Conservation (phyloP, 1,140 invertebrate species). For the Mizuhopecten yessoensis region DNA sequence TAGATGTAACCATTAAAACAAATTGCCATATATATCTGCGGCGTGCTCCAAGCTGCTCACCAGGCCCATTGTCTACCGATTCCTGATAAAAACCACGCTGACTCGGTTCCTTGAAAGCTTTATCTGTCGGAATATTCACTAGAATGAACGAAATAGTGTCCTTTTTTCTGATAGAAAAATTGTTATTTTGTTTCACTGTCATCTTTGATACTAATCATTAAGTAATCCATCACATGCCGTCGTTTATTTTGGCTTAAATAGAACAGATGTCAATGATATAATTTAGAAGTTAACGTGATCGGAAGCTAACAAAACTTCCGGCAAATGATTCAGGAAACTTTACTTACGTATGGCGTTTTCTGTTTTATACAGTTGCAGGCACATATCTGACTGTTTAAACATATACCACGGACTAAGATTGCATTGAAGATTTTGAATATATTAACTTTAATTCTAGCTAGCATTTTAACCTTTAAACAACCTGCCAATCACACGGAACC, state of each 20-base stretch:
- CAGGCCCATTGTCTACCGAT: constrained; percentile 37
- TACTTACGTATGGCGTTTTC: neutral
- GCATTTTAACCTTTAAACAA: neutral
- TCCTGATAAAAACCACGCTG: neutral
- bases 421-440: neutral
- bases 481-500: neutral
- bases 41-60: neutral
- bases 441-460: neutral
- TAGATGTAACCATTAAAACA: constrained; percentile 23
- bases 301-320: neutral
- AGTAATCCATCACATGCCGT: neutral
- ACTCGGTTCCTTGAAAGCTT: neutral
- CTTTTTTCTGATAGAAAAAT: neutral
- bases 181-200: neutral
- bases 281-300: neutral
- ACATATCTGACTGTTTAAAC: constrained; percentile 15
- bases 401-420: neutral
- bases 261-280: neutral
- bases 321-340: neutral
- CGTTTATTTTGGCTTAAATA: neutral
- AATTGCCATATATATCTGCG: constrained; percentile 4
- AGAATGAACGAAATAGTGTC: neutral
- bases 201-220: neutral
- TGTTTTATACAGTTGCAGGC: neutral
- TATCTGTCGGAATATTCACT: neutral